Evolutionary conservation across 2,113 vertebrate genomes (phyloP).

Genomic region (Ophthalmolycus amberensis): DNA sequence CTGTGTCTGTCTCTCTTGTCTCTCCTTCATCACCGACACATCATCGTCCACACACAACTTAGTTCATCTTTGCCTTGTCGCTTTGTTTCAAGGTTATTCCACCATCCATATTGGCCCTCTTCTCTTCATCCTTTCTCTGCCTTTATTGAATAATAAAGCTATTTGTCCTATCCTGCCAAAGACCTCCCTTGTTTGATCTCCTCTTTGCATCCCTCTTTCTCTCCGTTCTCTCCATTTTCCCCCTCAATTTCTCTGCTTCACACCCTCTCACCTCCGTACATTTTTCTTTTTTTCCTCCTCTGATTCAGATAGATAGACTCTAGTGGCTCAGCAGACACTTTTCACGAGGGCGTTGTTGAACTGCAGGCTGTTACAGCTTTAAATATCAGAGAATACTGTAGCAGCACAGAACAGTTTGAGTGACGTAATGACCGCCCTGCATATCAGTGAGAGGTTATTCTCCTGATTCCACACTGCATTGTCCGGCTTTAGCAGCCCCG

Average conservation of each 20-base stretch:
- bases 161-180: conserved; percentile 33
- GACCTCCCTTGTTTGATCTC: conserved; percentile 62
- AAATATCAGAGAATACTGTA: background rate
- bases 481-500: background rate
- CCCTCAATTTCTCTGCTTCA: background rate
- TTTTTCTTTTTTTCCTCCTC: background rate
- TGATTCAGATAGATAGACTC: background rate
- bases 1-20: background rate
- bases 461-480: conserved; percentile 18
- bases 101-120: conserved; percentile 52
- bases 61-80: conserved; percentile 41
- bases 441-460: conserved; percentile 11
- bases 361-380: conserved; percentile 6
- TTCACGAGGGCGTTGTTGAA: background rate
- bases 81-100: conserved; percentile 56
- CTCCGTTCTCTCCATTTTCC: background rate
- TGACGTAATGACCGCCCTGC: conserved; percentile 1
- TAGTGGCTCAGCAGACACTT: background rate
- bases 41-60: background rate
- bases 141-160: conserved; percentile 26
- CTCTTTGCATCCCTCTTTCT: conserved; percentile 13
- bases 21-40: background rate
- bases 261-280: background rate
- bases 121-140: conserved; percentile 20
- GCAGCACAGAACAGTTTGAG: background rate